Percentiles rank a stretch among this genome's conserved stretches.
Evolutionary conservation across 2,113 vertebrate genomes (phyloP).

Genomic region (Sebastes fasciatus): DNA sequence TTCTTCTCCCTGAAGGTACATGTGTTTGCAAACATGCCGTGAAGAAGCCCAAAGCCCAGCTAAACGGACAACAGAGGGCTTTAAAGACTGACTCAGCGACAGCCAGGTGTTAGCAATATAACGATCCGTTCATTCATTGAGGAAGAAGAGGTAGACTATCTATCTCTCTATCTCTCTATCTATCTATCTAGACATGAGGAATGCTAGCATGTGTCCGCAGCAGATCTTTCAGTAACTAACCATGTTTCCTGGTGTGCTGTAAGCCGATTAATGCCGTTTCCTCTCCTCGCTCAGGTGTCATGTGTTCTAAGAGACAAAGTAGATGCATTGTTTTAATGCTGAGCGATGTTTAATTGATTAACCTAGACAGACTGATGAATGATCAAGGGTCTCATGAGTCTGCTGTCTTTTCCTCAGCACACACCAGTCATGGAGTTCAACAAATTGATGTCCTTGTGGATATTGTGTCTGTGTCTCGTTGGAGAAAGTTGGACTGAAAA

Average conservation of each 20-base stretch:
- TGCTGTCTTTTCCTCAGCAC: constrained; percentile 21
- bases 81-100: not conserved
- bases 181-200: not conserved
- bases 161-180: no score
- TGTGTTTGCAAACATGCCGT: not conserved
- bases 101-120: constrained; percentile 23
- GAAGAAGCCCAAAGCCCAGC: not conserved
- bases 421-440: constrained; percentile 80
- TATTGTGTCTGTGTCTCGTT: constrained; percentile 77
- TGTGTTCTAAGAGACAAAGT: not conserved
- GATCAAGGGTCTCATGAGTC: not conserved
- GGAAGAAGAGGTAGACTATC: constrained; percentile 30
- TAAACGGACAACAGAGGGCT: not conserved
- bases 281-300: not conserved
- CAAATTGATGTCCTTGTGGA: constrained; percentile 79
- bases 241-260: not conserved
- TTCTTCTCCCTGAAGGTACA: not conserved
- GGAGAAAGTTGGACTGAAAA: constrained; percentile 76
- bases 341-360: not conserved
- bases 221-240: constrained; percentile 34
- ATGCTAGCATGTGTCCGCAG: constrained; percentile 19
- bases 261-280: not conserved
- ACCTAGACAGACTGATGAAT: not conserved
- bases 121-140: constrained; percentile 32
- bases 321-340: not conserved